A percentile compares a stretch with the other conserved stretches of the same genome.
phyloP scores from a whole-genome alignment of 2,113 vertebrate species.

The Chrysochloris asiatica region DNA sequence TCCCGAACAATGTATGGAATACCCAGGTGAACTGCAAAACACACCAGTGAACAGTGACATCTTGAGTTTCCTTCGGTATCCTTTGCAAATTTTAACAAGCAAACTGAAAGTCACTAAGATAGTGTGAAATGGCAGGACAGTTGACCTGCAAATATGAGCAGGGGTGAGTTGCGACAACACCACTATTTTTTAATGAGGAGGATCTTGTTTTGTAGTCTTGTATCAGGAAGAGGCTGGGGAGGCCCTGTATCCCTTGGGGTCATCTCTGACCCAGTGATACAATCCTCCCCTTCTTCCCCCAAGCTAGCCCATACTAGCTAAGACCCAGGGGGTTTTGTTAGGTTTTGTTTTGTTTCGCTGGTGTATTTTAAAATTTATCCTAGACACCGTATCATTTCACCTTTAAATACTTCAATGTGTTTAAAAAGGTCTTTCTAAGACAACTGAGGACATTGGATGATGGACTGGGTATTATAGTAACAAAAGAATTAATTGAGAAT shows the following conservation, averaged over 20 bases:
- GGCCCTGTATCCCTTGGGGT: not conserved
- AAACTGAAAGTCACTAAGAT: not conserved
- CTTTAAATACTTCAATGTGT: not conserved
- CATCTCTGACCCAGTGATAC: not conserved
- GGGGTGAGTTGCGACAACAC: accelerated
- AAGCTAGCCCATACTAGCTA: not conserved
- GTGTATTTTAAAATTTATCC: not conserved
- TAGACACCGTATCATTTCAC: not conserved
- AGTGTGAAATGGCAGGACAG: not conserved
- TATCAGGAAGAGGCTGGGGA: not conserved
- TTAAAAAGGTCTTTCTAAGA: slow-evolving; percentile 27
- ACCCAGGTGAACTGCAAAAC: not conserved
- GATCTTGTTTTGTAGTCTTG: accelerated
- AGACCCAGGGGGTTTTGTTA: not conserved
- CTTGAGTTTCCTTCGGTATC: not conserved
- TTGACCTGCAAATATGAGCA: not conserved
- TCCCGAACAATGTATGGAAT: not conserved
- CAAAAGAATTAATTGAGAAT: not conserved
- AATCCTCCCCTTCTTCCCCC: not conserved
- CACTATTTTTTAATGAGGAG: no score
- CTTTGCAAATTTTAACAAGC: not conserved
- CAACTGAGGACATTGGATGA: not conserved
- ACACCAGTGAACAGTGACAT: not conserved
- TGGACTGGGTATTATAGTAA: not conserved
- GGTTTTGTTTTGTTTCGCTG: not conserved